A percentile compares a stretch with the other conserved stretches of the same genome.
phyloP scores from a whole-genome alignment of 1,140 invertebrate genomes.

The Platyura marginata region DNA sequence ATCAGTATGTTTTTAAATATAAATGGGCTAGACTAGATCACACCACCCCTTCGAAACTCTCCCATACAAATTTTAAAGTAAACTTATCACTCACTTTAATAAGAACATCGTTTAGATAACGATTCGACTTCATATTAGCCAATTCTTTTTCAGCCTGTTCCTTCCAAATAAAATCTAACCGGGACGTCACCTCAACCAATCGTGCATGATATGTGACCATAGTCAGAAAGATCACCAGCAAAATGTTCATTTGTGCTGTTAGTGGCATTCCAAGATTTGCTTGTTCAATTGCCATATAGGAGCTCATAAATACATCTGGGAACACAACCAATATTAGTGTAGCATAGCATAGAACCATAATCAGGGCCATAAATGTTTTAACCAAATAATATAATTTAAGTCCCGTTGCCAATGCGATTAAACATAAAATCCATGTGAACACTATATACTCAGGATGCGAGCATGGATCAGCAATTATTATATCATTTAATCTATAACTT shows the following conservation, averaged over 20 bases:
- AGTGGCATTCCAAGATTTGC: constrained; percentile 35
- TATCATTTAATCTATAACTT: too few relatives aligned
- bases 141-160: constrained; percentile 78
- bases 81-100: constrained; percentile 25
- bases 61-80: too few relatives aligned
- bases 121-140: constrained; percentile 56
- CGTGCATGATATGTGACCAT: constrained; percentile 84
- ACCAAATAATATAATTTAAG: constrained; percentile 81
- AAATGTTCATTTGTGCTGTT: constrained; percentile 57
- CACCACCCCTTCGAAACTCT: too few relatives aligned
- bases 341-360: constrained; percentile 54
- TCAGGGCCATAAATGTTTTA: constrained; percentile 61
- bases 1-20: too few relatives aligned
- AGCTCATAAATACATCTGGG: constrained; percentile 19
- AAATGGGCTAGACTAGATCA: too few relatives aligned
- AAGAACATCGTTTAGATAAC: constrained; percentile 23
- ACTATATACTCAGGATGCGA: constrained; percentile 72
- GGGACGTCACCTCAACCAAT: constrained; percentile 70
- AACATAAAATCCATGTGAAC: constrained; percentile 83
- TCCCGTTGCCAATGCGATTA: constrained; percentile 79
- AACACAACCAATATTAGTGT: constrained; percentile 44
- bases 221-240: constrained; percentile 62
- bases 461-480: constrained; percentile 24
- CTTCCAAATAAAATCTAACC: constrained; percentile 92
- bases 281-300: constrained; percentile 8